phyloP scores from a whole-genome alignment of 2,888 invertebrate genomes.

The Ornithoptera alexandrae region DNA sequence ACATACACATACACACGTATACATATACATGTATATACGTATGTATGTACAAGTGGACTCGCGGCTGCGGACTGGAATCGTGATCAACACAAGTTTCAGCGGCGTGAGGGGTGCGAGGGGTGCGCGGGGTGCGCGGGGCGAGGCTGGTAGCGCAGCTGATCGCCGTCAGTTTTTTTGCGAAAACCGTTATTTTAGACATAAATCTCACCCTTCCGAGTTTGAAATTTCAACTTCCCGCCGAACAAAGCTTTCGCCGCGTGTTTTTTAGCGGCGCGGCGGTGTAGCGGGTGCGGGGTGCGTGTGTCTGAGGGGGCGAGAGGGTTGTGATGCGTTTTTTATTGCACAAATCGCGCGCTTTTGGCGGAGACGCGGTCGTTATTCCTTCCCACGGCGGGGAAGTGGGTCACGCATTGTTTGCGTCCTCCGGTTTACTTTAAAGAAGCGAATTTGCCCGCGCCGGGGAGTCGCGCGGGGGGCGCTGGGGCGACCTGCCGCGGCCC shows the following conservation, averaged over 20 bases:
- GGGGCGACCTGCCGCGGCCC: slow-evolving; percentile 52
- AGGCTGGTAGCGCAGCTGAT: slow-evolving; percentile 62
- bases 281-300: no score
- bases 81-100: no score
- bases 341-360: slow-evolving; percentile 54
- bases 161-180: slow-evolving; percentile 58
- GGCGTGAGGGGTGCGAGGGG: no score
- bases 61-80: no score
- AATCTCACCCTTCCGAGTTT: slow-evolving; percentile 76
- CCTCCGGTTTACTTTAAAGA: slow-evolving; percentile 74
- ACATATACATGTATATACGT: no score
- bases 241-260: slow-evolving; percentile 54
- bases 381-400: slow-evolving; percentile 79
- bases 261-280: slow-evolving; percentile 34
- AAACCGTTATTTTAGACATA: slow-evolving; percentile 78
- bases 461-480: no score
- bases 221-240: slow-evolving; percentile 56
- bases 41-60: no score
- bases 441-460: slow-evolving; percentile 57
- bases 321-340: slow-evolving; percentile 53
- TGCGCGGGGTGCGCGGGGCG: no score
- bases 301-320: no score
- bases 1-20: no score
- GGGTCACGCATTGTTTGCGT: slow-evolving; percentile 76
- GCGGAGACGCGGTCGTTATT: slow-evolving; percentile 72